Base-by-base conservation (phyloP, 2,888 invertebrate genomes). In the Cyclophora albipunctata region DNA sequence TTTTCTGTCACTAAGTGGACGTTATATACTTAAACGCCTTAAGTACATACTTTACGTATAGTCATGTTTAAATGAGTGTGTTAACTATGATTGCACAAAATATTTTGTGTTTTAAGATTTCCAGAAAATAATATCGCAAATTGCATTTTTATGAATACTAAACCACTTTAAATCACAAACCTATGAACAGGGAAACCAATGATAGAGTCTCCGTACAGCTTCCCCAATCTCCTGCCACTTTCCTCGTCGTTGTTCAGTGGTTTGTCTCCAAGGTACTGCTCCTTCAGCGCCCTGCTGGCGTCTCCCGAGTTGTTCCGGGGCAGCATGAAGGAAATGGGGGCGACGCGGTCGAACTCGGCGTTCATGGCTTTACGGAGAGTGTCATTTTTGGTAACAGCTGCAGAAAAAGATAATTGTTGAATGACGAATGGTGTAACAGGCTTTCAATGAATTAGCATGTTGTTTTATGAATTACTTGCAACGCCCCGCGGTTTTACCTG, bases 271-370 rank as follows among this genome's bases (percentile, higher is more conserved):
- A 80, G 58, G 49, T 91, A 92, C 54, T 78, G 84, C 20, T 82
- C 75, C 48, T 82, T 86, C 3, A 94, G 66, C 34, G 84, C 82
- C 40, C 75, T 74, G 42, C 90, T 91, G 0, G 91, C 90, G 2
- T 77, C 65, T n/a, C 77, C 74, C 0, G 92, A 84, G 54, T 89
- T 84, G 1, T 90, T 87, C 4, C 87, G 78, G 7, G 90, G 88
- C 60, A 94, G 90, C 53, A 91, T 90, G 66, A 94, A 93, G 7
- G 91, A 89, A 7, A 93, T 90, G 0, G 94, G 94, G 0, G 93
- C 93, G 3, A 91, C 59, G 20, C 75, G 78, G 2, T 92, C 89
- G 83, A 93, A 94, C 40, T 93, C 84, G 0, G 84, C 72, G 65
- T 93, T 91, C 67, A 93, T 78, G 6, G 88, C 77, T 7, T 89